Evolutionary conservation across 2,113 vertebrate species (phyloP).

Genomic region (Rhabdornis inornatus): DNA sequence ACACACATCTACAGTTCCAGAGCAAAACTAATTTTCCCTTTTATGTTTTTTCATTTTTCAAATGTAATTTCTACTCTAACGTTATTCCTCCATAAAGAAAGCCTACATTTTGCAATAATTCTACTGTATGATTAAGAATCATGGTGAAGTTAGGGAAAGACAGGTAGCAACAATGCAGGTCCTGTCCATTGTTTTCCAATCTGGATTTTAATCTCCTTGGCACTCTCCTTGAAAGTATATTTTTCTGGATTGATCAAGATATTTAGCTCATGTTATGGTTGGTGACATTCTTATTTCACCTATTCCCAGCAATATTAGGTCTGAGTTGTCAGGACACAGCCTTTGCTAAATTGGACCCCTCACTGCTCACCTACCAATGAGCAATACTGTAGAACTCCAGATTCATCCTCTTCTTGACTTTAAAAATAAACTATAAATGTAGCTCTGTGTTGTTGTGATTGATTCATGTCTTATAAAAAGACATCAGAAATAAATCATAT

Average conservation of each 20-base stretch:
- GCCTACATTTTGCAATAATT: not conserved
- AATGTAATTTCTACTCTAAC: not conserved
- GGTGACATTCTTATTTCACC: not conserved
- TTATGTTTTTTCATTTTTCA: not conserved
- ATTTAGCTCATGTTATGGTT: not conserved
- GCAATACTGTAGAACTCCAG: not conserved
- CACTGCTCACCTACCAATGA: not conserved
- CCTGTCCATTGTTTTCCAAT: not conserved
- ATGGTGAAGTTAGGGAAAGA: not conserved
- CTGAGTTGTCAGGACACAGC: not conserved
- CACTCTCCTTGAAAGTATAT: not conserved
- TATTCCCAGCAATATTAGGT: not conserved
- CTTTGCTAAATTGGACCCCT: not conserved
- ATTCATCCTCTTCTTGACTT: not conserved
- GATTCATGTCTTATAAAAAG: not conserved
- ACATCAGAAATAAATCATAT: not conserved
- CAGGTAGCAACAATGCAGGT: not conserved
- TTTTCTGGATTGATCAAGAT: not conserved
- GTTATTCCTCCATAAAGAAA: not conserved
- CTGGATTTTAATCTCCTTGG: not conserved
- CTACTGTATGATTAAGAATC: not conserved
- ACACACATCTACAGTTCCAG: not conserved
- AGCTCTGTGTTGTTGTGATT: not conserved
- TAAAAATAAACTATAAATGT: not conserved
- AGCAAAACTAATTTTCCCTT: rapidly evolving